Evolutionary conservation across 1,140 invertebrate genomes (phyloP).

Genomic region (Dreissena rostriformis): DNA sequence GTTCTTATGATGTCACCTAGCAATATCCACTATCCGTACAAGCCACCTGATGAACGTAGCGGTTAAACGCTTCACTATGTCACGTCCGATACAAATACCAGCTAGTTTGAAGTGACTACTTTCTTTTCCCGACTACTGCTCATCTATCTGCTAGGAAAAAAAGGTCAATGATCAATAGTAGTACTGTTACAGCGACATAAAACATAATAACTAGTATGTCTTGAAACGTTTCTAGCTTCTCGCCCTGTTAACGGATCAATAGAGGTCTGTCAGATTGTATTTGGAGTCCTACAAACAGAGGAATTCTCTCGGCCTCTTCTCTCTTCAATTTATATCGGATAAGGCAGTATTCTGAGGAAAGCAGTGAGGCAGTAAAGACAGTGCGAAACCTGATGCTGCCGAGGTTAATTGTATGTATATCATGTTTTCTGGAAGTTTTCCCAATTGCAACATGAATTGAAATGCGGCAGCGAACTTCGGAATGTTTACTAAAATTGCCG

Average conservation of each 20-base stretch:
- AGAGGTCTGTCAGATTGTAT: slow-evolving; percentile 5
- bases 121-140: background rate
- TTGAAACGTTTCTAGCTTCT: background rate
- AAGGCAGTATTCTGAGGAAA: background rate
- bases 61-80: too few species aligned
- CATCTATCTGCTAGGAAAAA: background rate
- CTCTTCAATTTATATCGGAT: background rate
- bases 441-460: too few species aligned
- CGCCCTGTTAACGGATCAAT: background rate
- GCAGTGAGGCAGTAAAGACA: too few species aligned
- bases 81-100: background rate
- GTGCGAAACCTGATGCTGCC: too few species aligned
- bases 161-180: slow-evolving; percentile 5
- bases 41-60: too few species aligned
- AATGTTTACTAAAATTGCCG: too few species aligned
- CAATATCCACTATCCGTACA: too few species aligned
- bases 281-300: background rate
- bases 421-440: too few species aligned
- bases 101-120: background rate
- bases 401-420: too few species aligned
- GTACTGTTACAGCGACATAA: background rate
- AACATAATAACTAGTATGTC: slow-evolving; percentile 13
- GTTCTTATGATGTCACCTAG: too few species aligned
- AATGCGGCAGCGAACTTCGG: too few species aligned
- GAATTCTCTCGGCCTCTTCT: background rate